Conservation (phyloP, 2,113 vertebrate species). For the Rhizomys pruinosus region DNA sequence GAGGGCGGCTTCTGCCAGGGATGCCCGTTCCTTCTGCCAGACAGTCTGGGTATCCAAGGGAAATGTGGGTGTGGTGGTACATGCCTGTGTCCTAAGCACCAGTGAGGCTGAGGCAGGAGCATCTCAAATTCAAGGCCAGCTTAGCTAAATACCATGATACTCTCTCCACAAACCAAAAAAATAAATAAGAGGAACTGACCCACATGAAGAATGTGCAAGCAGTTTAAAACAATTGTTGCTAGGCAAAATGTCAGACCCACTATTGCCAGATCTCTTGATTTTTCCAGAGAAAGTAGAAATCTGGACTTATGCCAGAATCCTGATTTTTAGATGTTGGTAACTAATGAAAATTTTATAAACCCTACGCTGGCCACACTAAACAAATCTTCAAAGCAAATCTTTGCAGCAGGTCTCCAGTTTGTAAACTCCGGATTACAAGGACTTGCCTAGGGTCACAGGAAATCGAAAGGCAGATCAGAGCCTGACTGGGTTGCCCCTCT, state of each 20-base stretch:
- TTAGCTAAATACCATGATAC: not conserved
- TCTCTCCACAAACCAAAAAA: not conserved
- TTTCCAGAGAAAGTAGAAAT: constrained; percentile 66
- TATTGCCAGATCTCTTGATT: constrained; percentile 42
- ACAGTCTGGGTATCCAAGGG: not conserved
- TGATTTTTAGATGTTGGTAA: constrained; percentile 59
- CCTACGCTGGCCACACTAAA: constrained; percentile 46
- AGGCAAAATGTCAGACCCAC: constrained; percentile 7
- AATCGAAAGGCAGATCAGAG: not conserved
- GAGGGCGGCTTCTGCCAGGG: not conserved
- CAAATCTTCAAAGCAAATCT: constrained; percentile 53
- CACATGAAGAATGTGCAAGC: not conserved
- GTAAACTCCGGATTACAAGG: constrained; percentile 6
- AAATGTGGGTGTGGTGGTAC: not conserved
- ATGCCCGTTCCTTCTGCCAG: not conserved
- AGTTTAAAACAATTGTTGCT: constrained; percentile 27
- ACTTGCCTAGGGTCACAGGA: constrained; percentile 4
- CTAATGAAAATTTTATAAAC: constrained; percentile 61
- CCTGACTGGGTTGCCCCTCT: not conserved
- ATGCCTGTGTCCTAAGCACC: not conserved
- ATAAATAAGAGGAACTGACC: too few species aligned
- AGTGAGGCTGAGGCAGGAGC: not conserved
- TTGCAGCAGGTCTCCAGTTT: not conserved
- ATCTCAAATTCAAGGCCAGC: not conserved
- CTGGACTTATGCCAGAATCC: constrained; percentile 42